Evolutionary conservation across 2,113 vertebrate species (phyloP), one percentile per base, ranked within the genome.

Genomic region (Plotosus lineatus): DNA sequence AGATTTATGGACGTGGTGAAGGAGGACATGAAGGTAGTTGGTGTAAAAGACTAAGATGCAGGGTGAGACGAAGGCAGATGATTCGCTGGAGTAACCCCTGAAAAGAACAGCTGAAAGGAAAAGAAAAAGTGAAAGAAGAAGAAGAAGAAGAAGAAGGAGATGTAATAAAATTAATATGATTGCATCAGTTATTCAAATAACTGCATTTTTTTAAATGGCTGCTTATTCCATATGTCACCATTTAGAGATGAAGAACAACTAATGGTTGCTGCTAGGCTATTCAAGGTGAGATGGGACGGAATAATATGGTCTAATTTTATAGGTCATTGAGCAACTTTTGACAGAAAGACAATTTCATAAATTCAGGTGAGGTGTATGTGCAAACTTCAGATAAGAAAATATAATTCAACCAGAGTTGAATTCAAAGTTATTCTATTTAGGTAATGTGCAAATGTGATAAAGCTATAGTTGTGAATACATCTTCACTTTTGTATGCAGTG

Each of bases 151-250:
- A n/a, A 51, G 21, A 84, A 17, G 63, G 12, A 46, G 28, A 74
- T 46, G 73, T 75, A 26, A 55, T 79, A 83, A 82, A 81, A 83
- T 46, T 55, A 42, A 84, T 40, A 23, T 28, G 26, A 83, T 73
- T 28, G 23, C 84, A 89, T 91, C 84, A 88, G 44, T 91, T 89
- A 89, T 92, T 89, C 89, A 91, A 91, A 92, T 90, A 90, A 88
- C 89, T 87, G 87, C n/a, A n/a, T 90, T 86, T 91, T 89, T 72
- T 90, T 90, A 92, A 92, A 93, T 91, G 91, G 90, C 90, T 44
- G 50, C 68, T 66, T 60, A 61, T 82, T 82, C 42, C 61, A 68
- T 58, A 82, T 53, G 51, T 68, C 21, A 10, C 38, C 48, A 68
- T 69, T 40, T 48, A 38, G 73, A 68, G 28, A 65, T n/a, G 46